Percentiles rank a stretch among this genome's conserved stretches.
Conservation (phyloP, 2,888 invertebrate genomes). For the Formica aserva region DNA sequence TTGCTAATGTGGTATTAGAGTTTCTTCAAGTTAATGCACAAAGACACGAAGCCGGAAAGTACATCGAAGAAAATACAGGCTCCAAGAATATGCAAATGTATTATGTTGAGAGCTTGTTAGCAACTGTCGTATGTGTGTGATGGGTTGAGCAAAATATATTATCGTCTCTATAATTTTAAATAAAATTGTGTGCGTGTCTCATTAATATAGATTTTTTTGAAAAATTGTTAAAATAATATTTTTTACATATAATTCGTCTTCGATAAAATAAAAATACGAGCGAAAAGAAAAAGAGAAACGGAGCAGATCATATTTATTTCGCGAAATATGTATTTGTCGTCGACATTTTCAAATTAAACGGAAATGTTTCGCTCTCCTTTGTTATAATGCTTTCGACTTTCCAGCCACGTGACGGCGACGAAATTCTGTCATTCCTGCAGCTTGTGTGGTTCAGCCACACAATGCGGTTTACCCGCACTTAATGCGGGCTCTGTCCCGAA, state of each 20-base stretch:
- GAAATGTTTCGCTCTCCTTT: slow-evolving; percentile 32
- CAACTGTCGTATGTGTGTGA: not conserved
- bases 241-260: not conserved
- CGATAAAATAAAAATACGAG: not conserved
- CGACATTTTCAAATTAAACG: slow-evolving; percentile 26
- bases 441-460: slow-evolving; percentile 43
- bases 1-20: slow-evolving; percentile 46
- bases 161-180: not conserved
- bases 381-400: slow-evolving; percentile 35
- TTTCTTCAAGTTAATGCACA: slow-evolving; percentile 43
- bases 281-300: not conserved
- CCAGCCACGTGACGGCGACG: slow-evolving; percentile 56
- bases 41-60: slow-evolving; percentile 17
- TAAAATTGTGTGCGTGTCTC: not conserved
- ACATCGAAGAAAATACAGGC: slow-evolving; percentile 30
- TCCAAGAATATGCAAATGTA: slow-evolving; percentile 7
- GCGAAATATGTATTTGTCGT: not conserved
- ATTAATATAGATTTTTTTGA: not conserved
- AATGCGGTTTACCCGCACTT: slow-evolving; percentile 58
- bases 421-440: slow-evolving; percentile 47
- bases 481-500: slow-evolving; percentile 53
- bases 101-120: slow-evolving; percentile 10
- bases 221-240: not conserved
- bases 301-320: not conserved
- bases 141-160: not conserved